Evolutionary conservation across 2,888 invertebrate species (phyloP).

Genomic region (Leuctra nigra): DNA sequence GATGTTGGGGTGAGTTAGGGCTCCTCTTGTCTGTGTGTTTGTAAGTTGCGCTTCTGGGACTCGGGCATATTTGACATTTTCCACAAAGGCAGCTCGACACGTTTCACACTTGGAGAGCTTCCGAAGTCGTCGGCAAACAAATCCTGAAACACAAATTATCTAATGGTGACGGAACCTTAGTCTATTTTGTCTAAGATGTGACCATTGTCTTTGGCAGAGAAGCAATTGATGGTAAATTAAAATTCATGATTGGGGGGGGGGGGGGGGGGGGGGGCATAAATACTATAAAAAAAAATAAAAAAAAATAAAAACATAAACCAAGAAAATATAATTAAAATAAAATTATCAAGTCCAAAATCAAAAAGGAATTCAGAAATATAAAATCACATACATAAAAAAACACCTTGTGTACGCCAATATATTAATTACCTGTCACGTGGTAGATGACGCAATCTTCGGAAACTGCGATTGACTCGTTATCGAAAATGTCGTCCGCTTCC

Average conservation of each 20-base stretch:
- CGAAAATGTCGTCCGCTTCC: background rate
- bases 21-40: background rate
- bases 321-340: no score
- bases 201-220: no score
- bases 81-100: background rate
- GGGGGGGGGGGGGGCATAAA: no score
- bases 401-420: no score
- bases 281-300: no score
- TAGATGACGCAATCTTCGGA: background rate
- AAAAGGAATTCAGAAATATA: no score
- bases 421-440: background rate
- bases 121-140: background rate
- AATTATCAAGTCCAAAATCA: no score
- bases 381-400: no score
- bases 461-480: background rate
- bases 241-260: no score
- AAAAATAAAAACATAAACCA: no score
- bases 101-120: background rate
- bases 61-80: background rate
- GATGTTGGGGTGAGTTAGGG: background rate
- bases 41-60: background rate
- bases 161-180: background rate
- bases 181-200: no score
- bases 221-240: no score
- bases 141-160: background rate